Conservation (phyloP, 2,888 invertebrate genomes). For the Ochropacha duplaris region DNA sequence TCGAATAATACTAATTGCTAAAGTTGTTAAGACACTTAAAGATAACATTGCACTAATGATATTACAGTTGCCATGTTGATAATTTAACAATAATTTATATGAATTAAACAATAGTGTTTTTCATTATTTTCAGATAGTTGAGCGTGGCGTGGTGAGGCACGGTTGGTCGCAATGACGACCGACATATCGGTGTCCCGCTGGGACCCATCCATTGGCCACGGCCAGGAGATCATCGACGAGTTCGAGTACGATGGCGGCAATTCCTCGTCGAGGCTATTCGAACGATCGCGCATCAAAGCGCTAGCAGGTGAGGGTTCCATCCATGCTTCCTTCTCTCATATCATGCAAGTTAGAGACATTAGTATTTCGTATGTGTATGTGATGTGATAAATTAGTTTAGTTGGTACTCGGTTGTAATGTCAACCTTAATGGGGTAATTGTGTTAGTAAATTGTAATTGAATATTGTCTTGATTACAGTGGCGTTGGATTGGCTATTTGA, state of each 20-base stretch:
- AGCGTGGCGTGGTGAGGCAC: slow-evolving; percentile 73
- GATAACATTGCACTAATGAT: background rate
- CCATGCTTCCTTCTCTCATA: background rate
- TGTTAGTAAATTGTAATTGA: too few relatives aligned
- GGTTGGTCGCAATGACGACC: slow-evolving; percentile 92
- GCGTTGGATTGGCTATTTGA: too few relatives aligned
- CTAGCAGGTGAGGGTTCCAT: slow-evolving; percentile 90
- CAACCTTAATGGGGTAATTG: too few relatives aligned
- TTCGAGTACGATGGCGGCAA: slow-evolving; percentile 99
- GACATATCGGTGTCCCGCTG: slow-evolving; percentile 98
- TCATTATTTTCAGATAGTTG: slow-evolving; percentile 59
- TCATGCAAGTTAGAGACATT: too few relatives aligned
- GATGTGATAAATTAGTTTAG: background rate
- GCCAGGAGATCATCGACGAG: slow-evolving; percentile 97
- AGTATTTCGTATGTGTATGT: too few relatives aligned
- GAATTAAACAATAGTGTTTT: background rate
- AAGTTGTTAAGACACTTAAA: background rate
- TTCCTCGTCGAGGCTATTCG: slow-evolving; percentile 99
- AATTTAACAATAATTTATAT: too few relatives aligned
- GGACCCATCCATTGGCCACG: slow-evolving; percentile 94
- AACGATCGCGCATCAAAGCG: slow-evolving; percentile 99
- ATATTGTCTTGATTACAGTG: too few relatives aligned
- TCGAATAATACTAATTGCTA: background rate
- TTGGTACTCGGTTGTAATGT: too few relatives aligned
- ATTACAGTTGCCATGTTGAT: background rate